A percentile compares a stretch with the other conserved stretches of the same genome.
These are phyloP conservation scores for Percopsis omiscomaycus DNA, from an alignment of 2,797 vertebrate species.

Conservation along the genomic window DNA sequence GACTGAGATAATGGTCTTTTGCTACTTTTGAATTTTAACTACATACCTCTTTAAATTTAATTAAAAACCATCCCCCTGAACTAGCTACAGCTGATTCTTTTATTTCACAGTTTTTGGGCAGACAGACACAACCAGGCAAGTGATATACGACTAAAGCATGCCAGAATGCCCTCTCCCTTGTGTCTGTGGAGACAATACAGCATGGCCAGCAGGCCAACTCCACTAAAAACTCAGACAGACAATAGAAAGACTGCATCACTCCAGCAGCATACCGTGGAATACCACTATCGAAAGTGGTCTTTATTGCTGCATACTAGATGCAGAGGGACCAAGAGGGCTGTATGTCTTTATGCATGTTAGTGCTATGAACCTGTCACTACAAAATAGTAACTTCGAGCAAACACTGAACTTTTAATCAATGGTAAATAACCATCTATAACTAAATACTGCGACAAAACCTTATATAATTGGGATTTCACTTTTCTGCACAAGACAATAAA, in stretches of 20 bases:
- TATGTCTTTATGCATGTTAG: not conserved
- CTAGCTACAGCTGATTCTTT: not conserved
- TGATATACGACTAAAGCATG: slow-evolving; percentile 29
- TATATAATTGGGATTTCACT: not conserved
- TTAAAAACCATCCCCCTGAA: slow-evolving; percentile 4
- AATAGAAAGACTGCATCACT: slow-evolving; percentile 47
- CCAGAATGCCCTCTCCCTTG: slow-evolving; percentile 30
- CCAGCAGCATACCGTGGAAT: slow-evolving; percentile 34
- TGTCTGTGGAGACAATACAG: slow-evolving; percentile 46
- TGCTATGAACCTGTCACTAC: slow-evolving; percentile 12
- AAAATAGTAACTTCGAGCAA: slow-evolving; percentile 28
- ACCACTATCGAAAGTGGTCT: slow-evolving; percentile 13
- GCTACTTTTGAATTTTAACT: not conserved
- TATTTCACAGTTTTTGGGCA: slow-evolving; percentile 38
- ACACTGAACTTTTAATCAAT: slow-evolving; percentile 9
- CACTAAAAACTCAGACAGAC: slow-evolving; percentile 49
- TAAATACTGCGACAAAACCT: not conserved
- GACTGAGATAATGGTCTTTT: too few species aligned
- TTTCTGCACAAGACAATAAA: not conserved
- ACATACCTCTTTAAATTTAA: slow-evolving; percentile 19
- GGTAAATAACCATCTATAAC: not conserved
- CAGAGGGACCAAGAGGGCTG: slow-evolving; percentile 2
- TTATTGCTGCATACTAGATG: slow-evolving; percentile 36
- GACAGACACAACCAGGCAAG: slow-evolving; percentile 39
- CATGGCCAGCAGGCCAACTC: slow-evolving; percentile 37